phyloP scores from a whole-genome alignment of 1,140 invertebrate genomes.

The Drosophila lowei region DNA sequence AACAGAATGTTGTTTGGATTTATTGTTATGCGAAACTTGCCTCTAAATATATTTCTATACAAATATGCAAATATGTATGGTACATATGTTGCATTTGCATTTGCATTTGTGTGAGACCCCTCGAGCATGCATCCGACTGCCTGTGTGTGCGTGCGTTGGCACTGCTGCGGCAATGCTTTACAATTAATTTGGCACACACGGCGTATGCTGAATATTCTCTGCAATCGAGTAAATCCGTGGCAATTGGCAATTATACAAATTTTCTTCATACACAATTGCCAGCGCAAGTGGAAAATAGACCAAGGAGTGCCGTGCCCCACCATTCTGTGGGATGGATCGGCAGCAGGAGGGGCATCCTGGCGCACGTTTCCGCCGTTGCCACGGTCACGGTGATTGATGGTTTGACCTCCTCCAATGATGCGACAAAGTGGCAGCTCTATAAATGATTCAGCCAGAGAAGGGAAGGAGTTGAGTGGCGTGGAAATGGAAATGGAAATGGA shows the following conservation, averaged over 20 bases:
- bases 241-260: conserved; percentile 80
- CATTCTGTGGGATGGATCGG: background rate
- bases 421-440: conserved; percentile 57
- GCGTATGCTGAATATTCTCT: conserved; percentile 55
- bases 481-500: conserved; percentile 6
- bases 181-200: conserved; percentile 78
- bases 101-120: background rate
- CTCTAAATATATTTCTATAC: conserved; percentile 4
- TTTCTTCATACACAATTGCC: conserved; percentile 64
- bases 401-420: conserved; percentile 65
- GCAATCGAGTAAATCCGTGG: conserved; percentile 76
- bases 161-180: conserved; percentile 47
- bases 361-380: conserved; percentile 3
- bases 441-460: conserved; percentile 48
- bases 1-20: conserved; percentile 63
- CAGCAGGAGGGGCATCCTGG: background rate
- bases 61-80: conserved; percentile 10
- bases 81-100: conserved; percentile 8
- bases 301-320: background rate
- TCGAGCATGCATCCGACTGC: conserved; percentile 1
- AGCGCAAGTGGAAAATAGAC: conserved; percentile 40
- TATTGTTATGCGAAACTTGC: conserved; percentile 59
- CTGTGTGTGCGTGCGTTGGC: conserved; percentile 25
- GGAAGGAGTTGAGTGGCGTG: background rate
- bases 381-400: conserved; percentile 65